A percentile compares a stretch with the other conserved stretches of the same genome.
phyloP scores from a whole-genome alignment of 2,888 invertebrate genomes.

The Eubasilissa splendida region DNA sequence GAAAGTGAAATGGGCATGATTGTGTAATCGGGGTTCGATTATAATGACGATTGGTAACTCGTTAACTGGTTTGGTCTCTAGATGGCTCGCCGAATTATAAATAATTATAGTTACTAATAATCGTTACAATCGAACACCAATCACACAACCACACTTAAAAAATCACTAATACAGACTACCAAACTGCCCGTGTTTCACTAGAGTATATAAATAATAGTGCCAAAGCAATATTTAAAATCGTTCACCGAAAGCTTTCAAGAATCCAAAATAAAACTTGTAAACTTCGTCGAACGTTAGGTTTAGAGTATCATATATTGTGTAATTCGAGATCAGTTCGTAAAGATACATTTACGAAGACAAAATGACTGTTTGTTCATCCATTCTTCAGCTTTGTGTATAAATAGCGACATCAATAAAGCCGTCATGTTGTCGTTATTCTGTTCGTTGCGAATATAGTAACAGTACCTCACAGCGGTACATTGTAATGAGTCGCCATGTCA shows the following conservation, averaged over 20 bases:
- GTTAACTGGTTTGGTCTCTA: too few relatives aligned
- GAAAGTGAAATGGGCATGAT: too few relatives aligned
- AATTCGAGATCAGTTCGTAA: slow-evolving; percentile 7
- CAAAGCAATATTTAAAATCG: too few relatives aligned
- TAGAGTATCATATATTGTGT: slow-evolving; percentile 1
- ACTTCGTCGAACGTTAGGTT: not conserved
- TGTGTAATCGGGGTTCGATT: too few relatives aligned
- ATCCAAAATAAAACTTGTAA: slow-evolving; percentile 11
- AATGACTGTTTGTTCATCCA: slow-evolving; percentile 9
- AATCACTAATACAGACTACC: too few relatives aligned
- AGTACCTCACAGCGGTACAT: slow-evolving; percentile 11
- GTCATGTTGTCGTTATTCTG: not conserved
- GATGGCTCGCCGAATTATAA: too few relatives aligned
- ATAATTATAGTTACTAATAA: too few relatives aligned
- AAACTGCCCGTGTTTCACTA: too few relatives aligned
- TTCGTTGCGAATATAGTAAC: slow-evolving; percentile 13
- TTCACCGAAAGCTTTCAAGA: slow-evolving; percentile 1
- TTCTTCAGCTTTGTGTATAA: slow-evolving; percentile 9
- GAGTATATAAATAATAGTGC: too few relatives aligned
- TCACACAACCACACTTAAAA: too few relatives aligned
- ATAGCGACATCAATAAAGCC: slow-evolving; percentile 27
- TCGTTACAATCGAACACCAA: too few relatives aligned
- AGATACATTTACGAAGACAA: slow-evolving; percentile 6
- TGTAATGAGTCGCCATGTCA: slow-evolving; percentile 34
- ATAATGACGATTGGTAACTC: too few relatives aligned